Evolutionary conservation across 2,797 vertebrate species (phyloP).

Genomic region (Crocidura indochinensis): DNA sequence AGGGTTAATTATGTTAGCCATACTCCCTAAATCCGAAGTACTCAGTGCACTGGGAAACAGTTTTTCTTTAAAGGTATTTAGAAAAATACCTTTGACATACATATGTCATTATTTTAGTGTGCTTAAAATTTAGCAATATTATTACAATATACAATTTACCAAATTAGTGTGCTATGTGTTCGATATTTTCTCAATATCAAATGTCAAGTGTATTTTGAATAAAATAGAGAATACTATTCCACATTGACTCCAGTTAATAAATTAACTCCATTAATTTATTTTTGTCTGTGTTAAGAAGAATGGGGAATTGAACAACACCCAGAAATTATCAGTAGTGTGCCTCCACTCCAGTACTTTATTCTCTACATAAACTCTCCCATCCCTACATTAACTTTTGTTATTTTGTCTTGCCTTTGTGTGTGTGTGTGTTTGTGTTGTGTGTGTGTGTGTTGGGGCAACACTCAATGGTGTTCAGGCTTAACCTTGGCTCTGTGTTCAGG

Average conservation of each 20-base stretch:
- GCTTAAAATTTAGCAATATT: conserved; percentile 6
- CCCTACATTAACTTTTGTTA: too few species aligned
- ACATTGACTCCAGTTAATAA: conserved; percentile 45
- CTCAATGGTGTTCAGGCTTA: too few species aligned
- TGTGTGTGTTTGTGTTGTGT: too few species aligned
- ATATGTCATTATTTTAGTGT: background rate
- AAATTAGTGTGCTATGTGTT: background rate
- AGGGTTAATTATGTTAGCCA: conserved; percentile 57
- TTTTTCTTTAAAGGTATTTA: background rate
- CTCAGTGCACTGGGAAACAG: background rate
- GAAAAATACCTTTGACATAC: conserved; percentile 57
- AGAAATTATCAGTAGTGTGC: too few species aligned
- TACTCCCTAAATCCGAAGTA: conserved; percentile 41
- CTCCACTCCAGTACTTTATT: too few species aligned
- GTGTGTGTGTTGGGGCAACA: too few species aligned
- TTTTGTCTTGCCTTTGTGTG: too few species aligned
- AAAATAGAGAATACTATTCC: background rate
- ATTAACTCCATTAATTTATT: too few species aligned
- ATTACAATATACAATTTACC: background rate
- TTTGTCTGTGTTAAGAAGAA: too few species aligned
- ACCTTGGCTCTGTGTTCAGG: too few species aligned
- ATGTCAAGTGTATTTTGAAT: background rate
- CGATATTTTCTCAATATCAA: background rate
- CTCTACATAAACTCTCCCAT: too few species aligned
- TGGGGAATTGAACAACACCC: too few species aligned